These are phyloP conservation scores for Elgaria multicarinata DNA, from an alignment of 2,113 vertebrate genomes.

Conservation along the genomic window DNA sequence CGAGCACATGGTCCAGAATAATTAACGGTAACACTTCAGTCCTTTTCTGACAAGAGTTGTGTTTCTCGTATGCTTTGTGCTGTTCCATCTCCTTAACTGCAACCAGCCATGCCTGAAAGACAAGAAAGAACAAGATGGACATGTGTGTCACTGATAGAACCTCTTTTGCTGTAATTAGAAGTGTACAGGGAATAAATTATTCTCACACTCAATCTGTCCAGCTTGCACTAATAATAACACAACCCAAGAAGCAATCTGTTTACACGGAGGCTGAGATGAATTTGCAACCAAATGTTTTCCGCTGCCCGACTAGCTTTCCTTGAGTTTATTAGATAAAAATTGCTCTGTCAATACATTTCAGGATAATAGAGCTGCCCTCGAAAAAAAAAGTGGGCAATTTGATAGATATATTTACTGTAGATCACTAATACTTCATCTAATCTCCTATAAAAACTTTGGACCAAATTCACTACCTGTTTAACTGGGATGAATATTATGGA, in stretches of 20 bases:
- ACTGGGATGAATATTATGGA: neutral
- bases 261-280: slow-evolving; percentile 54
- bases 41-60: slow-evolving; percentile 78
- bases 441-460: neutral
- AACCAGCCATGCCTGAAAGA: slow-evolving; percentile 77
- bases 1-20: slow-evolving; percentile 79
- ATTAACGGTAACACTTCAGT: slow-evolving; percentile 80
- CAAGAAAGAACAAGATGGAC: slow-evolving; percentile 79
- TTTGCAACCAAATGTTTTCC: slow-evolving; percentile 69
- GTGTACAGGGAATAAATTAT: slow-evolving; percentile 87
- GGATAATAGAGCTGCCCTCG: neutral
- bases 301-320: slow-evolving; percentile 53
- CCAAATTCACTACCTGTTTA: neutral
- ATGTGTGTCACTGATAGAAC: slow-evolving; percentile 79
- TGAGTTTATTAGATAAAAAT: slow-evolving; percentile 53
- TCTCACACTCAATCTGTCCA: slow-evolving; percentile 84
- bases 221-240: slow-evolving; percentile 84
- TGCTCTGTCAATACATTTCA: neutral
- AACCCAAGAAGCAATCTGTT: slow-evolving; percentile 79
- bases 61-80: slow-evolving; percentile 64
- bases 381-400: neutral
- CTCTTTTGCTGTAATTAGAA: slow-evolving; percentile 81
- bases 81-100: slow-evolving; percentile 75
- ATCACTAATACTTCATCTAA: neutral
- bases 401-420: neutral